phyloP scores from a whole-genome alignment of 2,113 vertebrate species.

The Polyodon spathula region DNA sequence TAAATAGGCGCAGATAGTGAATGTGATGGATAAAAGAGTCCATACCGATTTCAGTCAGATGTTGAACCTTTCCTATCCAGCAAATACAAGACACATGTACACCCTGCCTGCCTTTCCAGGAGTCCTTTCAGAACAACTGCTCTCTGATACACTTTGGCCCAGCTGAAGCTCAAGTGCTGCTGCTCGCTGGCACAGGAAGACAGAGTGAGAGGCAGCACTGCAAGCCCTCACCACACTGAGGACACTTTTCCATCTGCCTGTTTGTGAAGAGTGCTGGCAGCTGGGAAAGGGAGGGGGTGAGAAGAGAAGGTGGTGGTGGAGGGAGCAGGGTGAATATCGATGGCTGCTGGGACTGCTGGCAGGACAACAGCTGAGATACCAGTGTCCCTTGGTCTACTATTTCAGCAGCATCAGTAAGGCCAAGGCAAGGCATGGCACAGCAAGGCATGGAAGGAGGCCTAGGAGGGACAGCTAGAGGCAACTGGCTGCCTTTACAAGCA shows the following conservation, averaged over 20 bases:
- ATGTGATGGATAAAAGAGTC: background rate
- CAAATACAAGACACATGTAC: slow-evolving; percentile 9
- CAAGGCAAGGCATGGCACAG: slow-evolving; percentile 21
- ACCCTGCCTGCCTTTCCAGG: slow-evolving; percentile 28
- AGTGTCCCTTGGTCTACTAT: slow-evolving; percentile 45
- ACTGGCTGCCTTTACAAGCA: slow-evolving; percentile 40
- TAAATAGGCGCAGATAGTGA: too few relatives aligned
- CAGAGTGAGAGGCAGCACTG: slow-evolving; percentile 22
- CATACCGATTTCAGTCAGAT: background rate
- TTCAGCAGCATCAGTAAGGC: slow-evolving; percentile 67
- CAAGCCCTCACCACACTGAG: slow-evolving; percentile 19
- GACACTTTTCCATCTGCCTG: slow-evolving; percentile 21
- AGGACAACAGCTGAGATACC: slow-evolving; percentile 51
- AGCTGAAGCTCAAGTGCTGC: slow-evolving; percentile 32
- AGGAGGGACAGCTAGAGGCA: slow-evolving; percentile 40
- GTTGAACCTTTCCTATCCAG: background rate
- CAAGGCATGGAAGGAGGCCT: slow-evolving; percentile 24
- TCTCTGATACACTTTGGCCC: slow-evolving; percentile 34
- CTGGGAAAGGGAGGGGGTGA: slow-evolving; percentile 47
- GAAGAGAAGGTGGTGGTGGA: slow-evolving; percentile 17
- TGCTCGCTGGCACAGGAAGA: slow-evolving; percentile 13
- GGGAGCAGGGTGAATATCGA: background rate
- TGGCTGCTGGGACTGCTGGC: slow-evolving; percentile 38
- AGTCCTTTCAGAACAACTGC: slow-evolving; percentile 35
- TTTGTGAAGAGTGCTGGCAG: slow-evolving; percentile 52